Conservation (phyloP, 2,888 invertebrate species). For the Parelbella ahira region DNA sequence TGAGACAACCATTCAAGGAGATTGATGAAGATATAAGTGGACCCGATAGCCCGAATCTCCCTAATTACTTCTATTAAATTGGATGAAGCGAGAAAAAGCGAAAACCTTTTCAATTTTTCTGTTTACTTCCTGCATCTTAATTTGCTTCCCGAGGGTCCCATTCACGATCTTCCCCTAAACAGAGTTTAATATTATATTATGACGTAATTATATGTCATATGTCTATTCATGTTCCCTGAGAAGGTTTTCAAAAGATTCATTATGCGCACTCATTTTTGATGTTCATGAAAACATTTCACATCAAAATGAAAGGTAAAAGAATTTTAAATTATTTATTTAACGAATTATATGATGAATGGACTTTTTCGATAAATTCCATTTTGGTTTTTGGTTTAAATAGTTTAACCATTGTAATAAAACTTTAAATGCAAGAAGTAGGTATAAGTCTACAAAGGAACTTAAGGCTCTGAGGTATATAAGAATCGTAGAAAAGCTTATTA, state of each 20-base stretch:
- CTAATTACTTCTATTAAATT: conserved; percentile 24
- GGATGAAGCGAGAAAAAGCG: conserved; percentile 19
- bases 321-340: too few relatives aligned
- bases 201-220: conserved; percentile 22
- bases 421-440: too few relatives aligned
- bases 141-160: conserved; percentile 13
- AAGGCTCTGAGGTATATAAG: too few relatives aligned
- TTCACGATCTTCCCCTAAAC: conserved; percentile 19
- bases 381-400: too few relatives aligned
- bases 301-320: too few relatives aligned
- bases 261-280: conserved; percentile 13
- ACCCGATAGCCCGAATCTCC: conserved; percentile 10
- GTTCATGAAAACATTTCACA: neutral
- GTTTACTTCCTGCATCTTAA: conserved; percentile 24
- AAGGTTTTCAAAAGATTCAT: neutral
- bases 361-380: too few relatives aligned
- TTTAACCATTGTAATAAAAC: too few relatives aligned
- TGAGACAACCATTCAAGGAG: conserved; percentile 3
- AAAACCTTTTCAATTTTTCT: conserved; percentile 24
- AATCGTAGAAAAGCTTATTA: too few relatives aligned
- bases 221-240: conserved; percentile 4
- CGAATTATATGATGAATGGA: too few relatives aligned
- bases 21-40: conserved; percentile 18
- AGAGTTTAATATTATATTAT: conserved; percentile 19
- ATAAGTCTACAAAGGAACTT: too few relatives aligned